Evolutionary conservation across 2,113 vertebrate species (phyloP), one percentile per base, ranked within the genome.

Genomic region (Symphodus melops): DNA sequence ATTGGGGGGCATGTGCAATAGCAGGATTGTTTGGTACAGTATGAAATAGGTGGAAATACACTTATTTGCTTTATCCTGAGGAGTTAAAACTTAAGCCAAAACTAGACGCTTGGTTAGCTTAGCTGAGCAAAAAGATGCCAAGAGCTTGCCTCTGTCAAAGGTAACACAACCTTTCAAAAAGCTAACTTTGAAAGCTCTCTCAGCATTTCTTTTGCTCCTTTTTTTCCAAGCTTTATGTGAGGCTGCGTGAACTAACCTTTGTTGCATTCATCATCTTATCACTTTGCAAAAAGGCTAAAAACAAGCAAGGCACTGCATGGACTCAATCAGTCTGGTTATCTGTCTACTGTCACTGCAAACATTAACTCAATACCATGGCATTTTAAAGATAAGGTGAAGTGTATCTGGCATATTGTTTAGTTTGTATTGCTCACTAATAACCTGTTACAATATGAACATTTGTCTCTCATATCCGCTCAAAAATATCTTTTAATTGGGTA

Each of bases 291-390:
- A 13, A 44, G 42, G 36, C 10, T 8, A 1, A 49, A 2, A n/a
- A 4, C 41, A 13, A 14, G 77, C 48, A 89, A 86, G 79, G 77
- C 66, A 81, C 79, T 70, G 61, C 57, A 54, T 72, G 60, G 28
- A 61, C 48, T 63, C 44, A 74, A 72, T 82, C 54, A 42, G 19
- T 67, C 44, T 76, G 4, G 28, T 48, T 33, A 28, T 57, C 37
- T 75, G 3, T 69, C 75, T 79, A 88, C 55, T 36, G 20, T 77
- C 77, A 82, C 72, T 55, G 77, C 81, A 90, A 83, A 88, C 57
- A 25, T 78, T 6, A 73, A 68, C 41, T 6, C n/a, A 63, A 74
- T 66, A 72, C 55, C 13, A 33, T 28, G 20, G 17, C 23, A 66
- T 56, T 71, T 79, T 56, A 64, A 81, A 72, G 72, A 46, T 64